Evolutionary conservation across 2,888 invertebrate genomes (phyloP).

Genomic region (Synergus itoensis): DNA sequence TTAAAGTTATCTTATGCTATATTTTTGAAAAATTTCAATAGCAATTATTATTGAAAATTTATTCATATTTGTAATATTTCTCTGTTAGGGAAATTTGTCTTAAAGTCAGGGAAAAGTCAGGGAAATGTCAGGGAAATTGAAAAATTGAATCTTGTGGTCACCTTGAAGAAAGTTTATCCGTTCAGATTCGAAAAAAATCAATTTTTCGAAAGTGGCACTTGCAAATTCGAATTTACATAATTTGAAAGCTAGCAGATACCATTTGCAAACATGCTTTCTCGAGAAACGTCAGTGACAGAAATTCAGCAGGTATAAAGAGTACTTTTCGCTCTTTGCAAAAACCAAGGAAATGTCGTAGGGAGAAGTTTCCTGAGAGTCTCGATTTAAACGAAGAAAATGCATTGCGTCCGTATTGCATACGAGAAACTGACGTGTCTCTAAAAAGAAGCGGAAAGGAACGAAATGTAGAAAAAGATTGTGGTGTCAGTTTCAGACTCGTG

Average conservation of each 20-base stretch:
- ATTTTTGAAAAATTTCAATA: no score
- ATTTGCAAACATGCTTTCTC: constrained; percentile 10
- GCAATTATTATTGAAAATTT: no score
- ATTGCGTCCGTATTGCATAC: constrained; percentile 27
- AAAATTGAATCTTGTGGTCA: no score
- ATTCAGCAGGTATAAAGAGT: constrained; percentile 30
- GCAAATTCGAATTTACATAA: constrained; percentile 32
- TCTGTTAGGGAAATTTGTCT: no score
- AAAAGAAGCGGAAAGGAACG: constrained; percentile 13
- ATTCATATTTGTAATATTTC: no score
- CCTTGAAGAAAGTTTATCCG: not conserved
- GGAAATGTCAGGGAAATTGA: no score
- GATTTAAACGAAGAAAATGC: constrained; percentile 32
- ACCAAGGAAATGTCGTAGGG: constrained; percentile 29
- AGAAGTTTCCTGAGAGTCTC: constrained; percentile 21
- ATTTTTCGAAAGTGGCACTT: no score
- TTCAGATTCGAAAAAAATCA: not conserved
- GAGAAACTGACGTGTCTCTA: constrained; percentile 24
- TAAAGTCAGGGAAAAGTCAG: no score
- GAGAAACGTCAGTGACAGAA: constrained; percentile 30
- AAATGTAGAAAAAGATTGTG: constrained; percentile 36
- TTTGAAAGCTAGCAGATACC: constrained; percentile 22
- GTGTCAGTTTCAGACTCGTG: constrained; percentile 41
- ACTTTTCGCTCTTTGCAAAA: constrained; percentile 30
- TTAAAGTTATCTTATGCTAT: no score